Base-by-base conservation (phyloP, 1,140 invertebrate species). In the Littorina saxatilis region DNA sequence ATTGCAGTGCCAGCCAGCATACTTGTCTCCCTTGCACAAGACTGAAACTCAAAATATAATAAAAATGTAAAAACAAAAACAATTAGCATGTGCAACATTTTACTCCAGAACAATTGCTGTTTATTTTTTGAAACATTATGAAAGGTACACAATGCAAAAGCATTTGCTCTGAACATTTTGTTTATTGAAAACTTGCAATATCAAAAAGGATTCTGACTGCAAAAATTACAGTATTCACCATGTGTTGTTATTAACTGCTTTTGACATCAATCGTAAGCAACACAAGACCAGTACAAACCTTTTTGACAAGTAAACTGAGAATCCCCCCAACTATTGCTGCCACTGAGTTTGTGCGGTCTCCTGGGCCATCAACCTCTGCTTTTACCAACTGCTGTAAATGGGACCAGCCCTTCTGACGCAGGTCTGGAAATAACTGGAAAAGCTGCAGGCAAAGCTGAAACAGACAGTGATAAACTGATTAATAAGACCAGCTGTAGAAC, bases 401-500 rank as follows among this genome's bases (percentile, higher is more conserved):
- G 35, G 5, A 17, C 66, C 70, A 73, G 9, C 70, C 39, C n/a
- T 47, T n/a, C 55, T 43, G 55, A 11, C 55, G 52, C 40, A 75
- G 80, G 15, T 55, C 17, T 32, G 86, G 47, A 85, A 79, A 86
- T 27, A 78, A 79, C 72, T 87, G 84, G 74, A 87, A 85, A 50
- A 89, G 40, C 83, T 88, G 88, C 20, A 89, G 52, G 66, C 81
- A 61, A 35, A 89, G 83, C 88, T 88, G 75, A 58, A 84, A 81
- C 32, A 66, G 32, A 63, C 72, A 77, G 55, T 68, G 35, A 20
- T 32, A 35, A 39, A 63, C 13, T 58, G 55, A 4, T 58, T 23
- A 9, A 9, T 13, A 23, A 11, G 4, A 50, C 20, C 47, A 50
- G 47, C 47, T 20, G 47, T 50, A 9, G 20, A 9, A 50, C 20